Evolutionary conservation across 2,113 vertebrate genomes (phyloP).

Genomic region (Corythoichthys intestinalis): DNA sequence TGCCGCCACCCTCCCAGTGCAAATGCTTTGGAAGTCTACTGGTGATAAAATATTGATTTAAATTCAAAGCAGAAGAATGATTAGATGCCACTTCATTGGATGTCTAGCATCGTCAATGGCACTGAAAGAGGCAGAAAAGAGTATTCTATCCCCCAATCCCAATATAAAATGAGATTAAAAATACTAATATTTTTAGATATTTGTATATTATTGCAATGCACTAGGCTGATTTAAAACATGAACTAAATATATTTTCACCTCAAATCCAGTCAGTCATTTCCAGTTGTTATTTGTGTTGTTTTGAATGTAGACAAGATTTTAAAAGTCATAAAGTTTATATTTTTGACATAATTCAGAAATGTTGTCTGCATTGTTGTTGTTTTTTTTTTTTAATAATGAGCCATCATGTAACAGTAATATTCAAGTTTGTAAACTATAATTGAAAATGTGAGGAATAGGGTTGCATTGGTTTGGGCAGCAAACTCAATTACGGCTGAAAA

Average conservation of each 20-base stretch:
- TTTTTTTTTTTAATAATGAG: too few species aligned
- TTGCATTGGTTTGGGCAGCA: background rate
- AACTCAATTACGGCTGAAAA: background rate
- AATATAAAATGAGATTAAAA: background rate
- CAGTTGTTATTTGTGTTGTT: background rate
- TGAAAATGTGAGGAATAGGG: background rate
- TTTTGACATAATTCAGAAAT: too few species aligned
- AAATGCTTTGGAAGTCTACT: too few species aligned
- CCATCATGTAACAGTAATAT: too few species aligned
- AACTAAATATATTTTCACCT: background rate
- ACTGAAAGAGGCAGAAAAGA: too few species aligned
- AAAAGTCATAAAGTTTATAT: background rate
- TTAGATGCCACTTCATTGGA: too few species aligned
- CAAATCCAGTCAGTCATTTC: background rate
- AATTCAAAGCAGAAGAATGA: too few species aligned
- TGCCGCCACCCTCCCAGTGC: too few species aligned
- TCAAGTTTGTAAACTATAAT: background rate
- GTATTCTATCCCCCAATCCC: too few species aligned
- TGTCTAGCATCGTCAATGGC: too few species aligned
- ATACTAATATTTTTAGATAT: background rate
- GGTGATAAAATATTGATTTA: too few species aligned
- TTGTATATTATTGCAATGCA: background rate
- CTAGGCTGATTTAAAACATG: background rate
- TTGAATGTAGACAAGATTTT: background rate
- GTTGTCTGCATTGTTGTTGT: too few species aligned